These are phyloP conservation scores for Panurus biarmicus DNA, from an alignment of 2,113 vertebrate species.

Conservation along the genomic window DNA sequence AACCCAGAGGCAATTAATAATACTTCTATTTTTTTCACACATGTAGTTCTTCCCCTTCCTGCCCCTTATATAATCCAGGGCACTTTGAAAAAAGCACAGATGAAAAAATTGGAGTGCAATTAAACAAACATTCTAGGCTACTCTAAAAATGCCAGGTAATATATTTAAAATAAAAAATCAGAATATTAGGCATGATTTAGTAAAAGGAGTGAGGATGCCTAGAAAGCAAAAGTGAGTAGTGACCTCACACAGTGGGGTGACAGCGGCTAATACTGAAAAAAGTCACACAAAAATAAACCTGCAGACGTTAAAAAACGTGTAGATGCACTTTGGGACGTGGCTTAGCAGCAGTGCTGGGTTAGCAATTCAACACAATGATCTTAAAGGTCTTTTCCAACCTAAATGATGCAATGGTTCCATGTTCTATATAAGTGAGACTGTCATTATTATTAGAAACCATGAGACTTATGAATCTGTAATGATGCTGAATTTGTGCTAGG, in stretches of 20 bases:
- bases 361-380: background rate
- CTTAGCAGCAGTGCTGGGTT: background rate
- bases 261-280: background rate
- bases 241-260: background rate
- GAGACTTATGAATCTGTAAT: background rate
- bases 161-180: background rate
- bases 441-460: background rate
- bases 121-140: background rate
- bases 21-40: background rate
- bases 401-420: background rate
- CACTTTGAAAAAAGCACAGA: background rate
- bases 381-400: background rate
- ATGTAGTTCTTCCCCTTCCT: background rate
- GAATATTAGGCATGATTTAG: background rate
- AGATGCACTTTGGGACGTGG: background rate
- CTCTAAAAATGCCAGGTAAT: background rate
- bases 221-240: background rate
- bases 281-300: background rate
- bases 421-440: background rate
- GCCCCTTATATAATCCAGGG: background rate
- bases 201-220: background rate
- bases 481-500: background rate
- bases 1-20: slow-evolving; percentile 18
- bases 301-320: background rate
- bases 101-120: background rate